Evolutionary conservation across 2,797 vertebrate species (phyloP).

Genomic region (Merluccius polli): DNA sequence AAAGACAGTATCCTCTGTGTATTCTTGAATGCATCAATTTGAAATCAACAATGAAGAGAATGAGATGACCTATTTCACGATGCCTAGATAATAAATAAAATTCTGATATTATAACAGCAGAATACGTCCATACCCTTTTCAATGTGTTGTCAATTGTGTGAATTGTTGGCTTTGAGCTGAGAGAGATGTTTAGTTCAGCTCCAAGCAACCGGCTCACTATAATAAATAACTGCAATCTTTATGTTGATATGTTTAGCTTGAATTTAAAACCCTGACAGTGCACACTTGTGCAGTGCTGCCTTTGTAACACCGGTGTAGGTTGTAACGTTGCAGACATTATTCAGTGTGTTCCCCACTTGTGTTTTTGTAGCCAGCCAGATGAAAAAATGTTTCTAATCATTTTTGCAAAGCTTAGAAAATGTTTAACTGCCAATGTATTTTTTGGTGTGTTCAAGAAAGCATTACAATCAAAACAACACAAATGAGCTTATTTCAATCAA

Average conservation of each 20-base stretch:
- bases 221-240: not conserved
- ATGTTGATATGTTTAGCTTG: not conserved
- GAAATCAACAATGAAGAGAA: not conserved
- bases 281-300: not conserved
- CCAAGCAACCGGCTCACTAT: not conserved
- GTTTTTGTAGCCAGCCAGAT: not conserved
- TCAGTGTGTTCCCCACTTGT: not conserved
- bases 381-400: too few species aligned
- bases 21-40: not conserved
- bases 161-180: not conserved
- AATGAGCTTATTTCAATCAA: constrained; percentile 3
- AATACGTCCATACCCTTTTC: not conserved
- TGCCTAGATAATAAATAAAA: not conserved
- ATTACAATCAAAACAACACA: not conserved
- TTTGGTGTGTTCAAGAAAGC: not conserved
- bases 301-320: not conserved
- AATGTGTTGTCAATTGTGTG: not conserved
- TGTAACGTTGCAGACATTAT: not conserved
- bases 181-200: not conserved
- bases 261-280: not conserved
- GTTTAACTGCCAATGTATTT: not conserved
- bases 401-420: not conserved
- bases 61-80: not conserved
- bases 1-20: constrained; percentile 21
- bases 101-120: not conserved